These are phyloP conservation scores for Scomberomorus guttatus DNA, from an alignment of 2,797 vertebrate genomes.

Conservation along the genomic window DNA sequence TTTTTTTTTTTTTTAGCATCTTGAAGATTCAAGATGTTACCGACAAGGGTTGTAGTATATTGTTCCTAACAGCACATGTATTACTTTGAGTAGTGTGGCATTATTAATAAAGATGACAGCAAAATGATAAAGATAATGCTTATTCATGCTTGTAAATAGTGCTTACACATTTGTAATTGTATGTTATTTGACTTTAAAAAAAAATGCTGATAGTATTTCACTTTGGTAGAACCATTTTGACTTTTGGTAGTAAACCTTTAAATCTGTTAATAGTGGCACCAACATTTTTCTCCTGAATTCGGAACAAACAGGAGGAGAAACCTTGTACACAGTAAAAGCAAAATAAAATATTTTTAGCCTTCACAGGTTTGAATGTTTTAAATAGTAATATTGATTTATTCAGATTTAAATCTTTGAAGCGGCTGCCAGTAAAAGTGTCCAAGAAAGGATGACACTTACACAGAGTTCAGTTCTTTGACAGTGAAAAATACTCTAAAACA, in stretches of 20 bases:
- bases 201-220: constrained; percentile 43
- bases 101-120: constrained; percentile 41
- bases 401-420: background rate
- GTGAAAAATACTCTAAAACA: background rate
- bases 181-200: constrained; percentile 42
- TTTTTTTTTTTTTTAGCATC: constrained; percentile 25
- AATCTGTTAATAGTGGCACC: background rate
- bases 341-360: constrained; percentile 3
- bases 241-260: constrained; percentile 3
- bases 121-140: constrained; percentile 37
- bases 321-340: background rate
- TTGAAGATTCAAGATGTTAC: constrained; percentile 42
- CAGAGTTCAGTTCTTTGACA: background rate
- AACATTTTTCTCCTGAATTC: background rate
- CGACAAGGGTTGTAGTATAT: constrained; percentile 36
- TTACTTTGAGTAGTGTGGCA: constrained; percentile 45
- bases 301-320: background rate
- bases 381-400: background rate
- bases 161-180: constrained; percentile 40
- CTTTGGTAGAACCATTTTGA: constrained; percentile 59
- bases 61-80: constrained; percentile 48
- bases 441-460: background rate
- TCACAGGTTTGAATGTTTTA: constrained; percentile 4
- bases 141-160: constrained; percentile 60
- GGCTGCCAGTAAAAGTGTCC: background rate